These are phyloP conservation scores for Erpetoichthys calabaricus DNA, from an alignment of 2,797 vertebrate genomes.

Conservation along the genomic window DNA sequence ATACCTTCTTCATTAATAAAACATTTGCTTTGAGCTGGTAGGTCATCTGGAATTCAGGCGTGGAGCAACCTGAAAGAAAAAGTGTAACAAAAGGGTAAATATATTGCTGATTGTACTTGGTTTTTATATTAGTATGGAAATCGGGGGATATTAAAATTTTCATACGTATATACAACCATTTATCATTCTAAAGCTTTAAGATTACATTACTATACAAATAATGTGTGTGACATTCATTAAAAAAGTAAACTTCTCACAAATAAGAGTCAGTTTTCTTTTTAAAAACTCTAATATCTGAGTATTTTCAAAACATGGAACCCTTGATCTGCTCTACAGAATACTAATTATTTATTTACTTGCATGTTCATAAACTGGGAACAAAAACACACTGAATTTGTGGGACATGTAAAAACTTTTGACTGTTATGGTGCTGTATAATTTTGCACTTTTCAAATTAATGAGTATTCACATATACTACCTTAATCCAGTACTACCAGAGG, in stretches of 20 bases:
- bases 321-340: too few relatives aligned
- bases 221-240: too few relatives aligned
- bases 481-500: too few relatives aligned
- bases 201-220: background rate
- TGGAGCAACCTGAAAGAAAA: conserved; percentile 69
- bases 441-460: too few relatives aligned
- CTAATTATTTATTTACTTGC: too few relatives aligned
- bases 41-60: conserved; percentile 85
- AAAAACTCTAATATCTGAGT: background rate
- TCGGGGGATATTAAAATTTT: too few relatives aligned
- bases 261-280: background rate
- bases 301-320: too few relatives aligned
- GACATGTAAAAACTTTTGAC: too few relatives aligned
- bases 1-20: conserved; percentile 11
- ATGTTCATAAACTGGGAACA: too few relatives aligned
- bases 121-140: background rate
- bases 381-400: too few relatives aligned
- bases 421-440: too few relatives aligned
- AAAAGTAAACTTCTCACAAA: background rate
- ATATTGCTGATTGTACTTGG: background rate
- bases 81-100: background rate
- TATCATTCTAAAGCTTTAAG: background rate
- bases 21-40: conserved; percentile 13
- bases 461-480: too few relatives aligned
- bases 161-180: background rate